Evolutionary conservation across 2,113 vertebrate species (phyloP), one percentile per base, ranked within the genome.

Genomic region (Pao palembangensis): DNA sequence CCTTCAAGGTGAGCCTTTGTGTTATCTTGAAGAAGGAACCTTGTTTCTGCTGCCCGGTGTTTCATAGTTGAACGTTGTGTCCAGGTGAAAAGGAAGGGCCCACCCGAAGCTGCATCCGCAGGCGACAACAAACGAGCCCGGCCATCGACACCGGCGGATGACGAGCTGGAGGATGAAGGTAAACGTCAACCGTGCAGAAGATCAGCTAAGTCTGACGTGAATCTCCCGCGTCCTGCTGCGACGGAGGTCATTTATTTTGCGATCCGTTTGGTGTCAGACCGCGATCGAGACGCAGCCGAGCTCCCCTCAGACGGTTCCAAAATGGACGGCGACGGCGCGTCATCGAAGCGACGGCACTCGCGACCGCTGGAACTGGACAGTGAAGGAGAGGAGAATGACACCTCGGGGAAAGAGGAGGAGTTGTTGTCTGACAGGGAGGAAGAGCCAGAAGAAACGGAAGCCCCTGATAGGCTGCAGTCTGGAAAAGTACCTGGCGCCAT

Each of bases 31-130:
- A 13, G 8, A 31, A 10, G 47, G 0, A 21, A 46, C 7, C n/a
- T 44, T 19, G 46, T 8, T 1, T 23, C 2, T 20, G 1, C 15
- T 38, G 5, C 15, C 12, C 20, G 43, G 10, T 4, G 51, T 21
- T 57, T 73, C 21, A 47, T 61, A 53, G 31, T 31, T 44, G 8
- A 31, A 0, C 63, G n/a, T 62, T 78, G 58, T 73, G 31, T 72
- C 78, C 80, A 97, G 95, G 95, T 99, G 73, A 99, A 99, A 78
- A 90, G 97, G 88, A 99, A 99, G 85, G 96, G 95, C 58, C 97
- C 97, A 0, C 96, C 96, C 0, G 96, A 99, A 72, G 73, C 93
- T 0, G 87, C 93, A 38, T 83, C 91, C 0, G 82, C 90, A 0
- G 93, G 92, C 14, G 96, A 99, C 83, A 94, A 91, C 88, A 99